Evolutionary conservation across 2,888 invertebrate species (phyloP), one percentile per base, ranked within the genome.

Genomic region (Macrosoma leucophasiata): DNA sequence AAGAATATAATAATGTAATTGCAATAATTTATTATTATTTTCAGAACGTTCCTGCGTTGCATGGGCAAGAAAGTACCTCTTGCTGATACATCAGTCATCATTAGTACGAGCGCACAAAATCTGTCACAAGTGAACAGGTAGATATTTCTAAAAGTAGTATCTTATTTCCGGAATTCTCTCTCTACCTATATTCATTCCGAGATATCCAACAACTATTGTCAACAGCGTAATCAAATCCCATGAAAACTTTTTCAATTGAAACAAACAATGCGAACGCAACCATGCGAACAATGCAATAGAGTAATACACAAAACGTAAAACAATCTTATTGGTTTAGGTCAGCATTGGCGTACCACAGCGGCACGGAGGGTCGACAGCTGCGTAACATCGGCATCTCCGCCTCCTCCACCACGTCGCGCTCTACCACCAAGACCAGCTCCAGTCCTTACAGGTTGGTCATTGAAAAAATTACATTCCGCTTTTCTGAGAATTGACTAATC

Each of bases 401-500:
- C 1, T 96, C 96, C 0, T 96, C 96, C 39, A 97, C 97, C 0
- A 97, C 97, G 0, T 96, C 96, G 1, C 86, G 96, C 44, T 96
- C 96, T 15, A 97, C 97, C 0, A 96, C 94, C 28, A 97, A 97
- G 72, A 97, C 97, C 8, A 93, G 95, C 54, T 95, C 96, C 14
- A 95, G 96, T 69, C 95, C 96, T 6, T 97, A 96, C 62, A 90
- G 93, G 90, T 90, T 64, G 45, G 28, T 8, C 11, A 11, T 6
- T 15, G 3, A 23, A 8, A 12, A 8, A 20, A 8, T 21, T 15
- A 6, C 23, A 26, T 34, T n/a, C 2, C n/a, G n/a, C n/a, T n/a
- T n/a, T n/a, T n/a, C n/a, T n/a, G n/a, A n/a, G n/a, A n/a, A n/a
- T n/a, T n/a, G n/a, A n/a, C n/a, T n/a, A n/a, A n/a, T n/a, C n/a